These are phyloP conservation scores for Akabosia matsudoensis DNA, from an alignment of 1,140 invertebrate genomes.

Conservation along the genomic window DNA sequence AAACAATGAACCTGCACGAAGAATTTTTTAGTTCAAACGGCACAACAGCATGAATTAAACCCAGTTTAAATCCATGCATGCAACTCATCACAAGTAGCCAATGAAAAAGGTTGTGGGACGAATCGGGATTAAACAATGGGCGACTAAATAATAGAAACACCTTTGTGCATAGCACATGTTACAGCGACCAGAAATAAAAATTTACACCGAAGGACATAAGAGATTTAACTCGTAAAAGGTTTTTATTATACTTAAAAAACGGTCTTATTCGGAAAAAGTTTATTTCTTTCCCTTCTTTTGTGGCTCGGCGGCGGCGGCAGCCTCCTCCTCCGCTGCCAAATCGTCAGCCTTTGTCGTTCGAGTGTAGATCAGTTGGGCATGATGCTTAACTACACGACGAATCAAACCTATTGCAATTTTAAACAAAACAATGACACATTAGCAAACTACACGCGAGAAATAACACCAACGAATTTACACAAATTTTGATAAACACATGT, in stretches of 20 bases:
- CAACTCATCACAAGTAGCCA: no score
- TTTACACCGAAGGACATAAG: no score
- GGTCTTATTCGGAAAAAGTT: background rate
- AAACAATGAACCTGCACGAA: no score
- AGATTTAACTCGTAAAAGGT: background rate
- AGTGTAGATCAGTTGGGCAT: constrained; percentile 96
- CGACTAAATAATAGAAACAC: no score
- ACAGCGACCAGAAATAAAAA: no score
- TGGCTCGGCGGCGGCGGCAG: constrained; percentile 31
- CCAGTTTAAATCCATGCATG: no score
- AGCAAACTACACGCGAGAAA: background rate
- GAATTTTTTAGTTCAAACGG: no score
- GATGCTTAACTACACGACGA: constrained; percentile 94
- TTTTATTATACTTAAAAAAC: constrained; percentile 22
- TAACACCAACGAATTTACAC: background rate
- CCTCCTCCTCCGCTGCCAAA: constrained; percentile 45
- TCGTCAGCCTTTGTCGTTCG: constrained; percentile 92
- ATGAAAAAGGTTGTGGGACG: no score
- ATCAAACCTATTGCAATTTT: constrained; percentile 75
- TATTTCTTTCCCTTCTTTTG: constrained; percentile 12
- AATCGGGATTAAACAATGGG: no score
- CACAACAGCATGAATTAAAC: no score
- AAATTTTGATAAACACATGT: background rate
- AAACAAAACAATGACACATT: constrained; percentile 32
- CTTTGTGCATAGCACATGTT: no score